Base-by-base conservation (phyloP, 2,888 invertebrate species). In the Heliconius charithonia region DNA sequence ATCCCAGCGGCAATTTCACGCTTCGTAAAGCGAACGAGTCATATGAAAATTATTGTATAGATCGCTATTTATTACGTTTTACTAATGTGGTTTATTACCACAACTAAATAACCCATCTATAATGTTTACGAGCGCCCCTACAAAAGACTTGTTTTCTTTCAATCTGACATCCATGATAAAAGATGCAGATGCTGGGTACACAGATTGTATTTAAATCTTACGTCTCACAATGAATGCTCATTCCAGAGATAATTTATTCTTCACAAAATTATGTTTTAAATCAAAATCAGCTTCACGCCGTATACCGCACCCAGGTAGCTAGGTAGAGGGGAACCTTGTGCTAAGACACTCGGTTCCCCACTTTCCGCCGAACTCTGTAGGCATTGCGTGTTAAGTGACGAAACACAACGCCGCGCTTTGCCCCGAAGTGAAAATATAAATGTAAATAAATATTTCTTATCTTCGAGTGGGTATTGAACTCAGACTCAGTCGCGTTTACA, bases 31-130 rank as follows among this genome's bases (percentile, higher is more conserved):
- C 66, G 41, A 71, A 71, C 45, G 12, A 32, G 45, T 72, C 56
- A 27, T 70, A 65, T 25, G 59, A 71, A 69, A 78, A 62, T 63
- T 70, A 75, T 78, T 78, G 75, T 75, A 56, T 37, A 70, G 70
- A 45, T 56, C 29, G 22, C 41, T 65, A 65, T 65, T 74, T 74
- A 74, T 74, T 65, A 74, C 74, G 63, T 74, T 74, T 74, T 74
- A 74, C 74, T 74, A 74, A 74, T 74, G 74, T 74, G 29, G 63
- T 65, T 74, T 74, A 65, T 65, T 74, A 74, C 29, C 27, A 29
- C 63, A 27, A 65, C 74, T 74, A 74, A 65, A 74, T 74, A 45
- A 63, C 74, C 74, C 63, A 74, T 74, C 74, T 41, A 45, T 74
- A 65, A 74, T 74, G 63, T 74, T 74, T 65, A 74, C 63, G 45